Percentiles rank a stretch among this genome's conserved stretches.
Conservation (phyloP, 2,113 vertebrate species). For the Chinchilla lanigera region DNA sequence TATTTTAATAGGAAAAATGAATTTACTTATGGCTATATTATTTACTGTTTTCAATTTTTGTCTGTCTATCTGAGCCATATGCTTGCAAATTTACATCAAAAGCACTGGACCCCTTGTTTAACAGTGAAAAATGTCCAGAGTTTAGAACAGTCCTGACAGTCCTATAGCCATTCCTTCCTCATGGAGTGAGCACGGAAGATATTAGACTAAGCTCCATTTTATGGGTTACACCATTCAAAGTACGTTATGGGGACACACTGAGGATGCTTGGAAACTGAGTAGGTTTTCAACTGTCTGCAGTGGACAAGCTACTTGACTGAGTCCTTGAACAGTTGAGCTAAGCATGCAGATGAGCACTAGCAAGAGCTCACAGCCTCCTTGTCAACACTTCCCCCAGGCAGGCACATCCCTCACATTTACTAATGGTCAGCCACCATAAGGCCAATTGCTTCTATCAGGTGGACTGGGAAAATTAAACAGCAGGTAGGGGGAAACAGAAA, state of each 20-base stretch:
- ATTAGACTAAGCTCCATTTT: background rate
- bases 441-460: background rate
- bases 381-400: conserved; percentile 26
- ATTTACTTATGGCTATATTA: background rate
- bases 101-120: background rate
- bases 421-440: background rate
- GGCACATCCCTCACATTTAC: background rate
- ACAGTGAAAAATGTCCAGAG: background rate
- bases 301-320: conserved; percentile 41
- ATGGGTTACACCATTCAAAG: background rate
- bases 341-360: background rate
- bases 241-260: background rate
- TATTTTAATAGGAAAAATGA: conserved; percentile 58
- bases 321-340: conserved; percentile 48
- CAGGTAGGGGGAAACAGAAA: background rate
- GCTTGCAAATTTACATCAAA: conserved; percentile 22
- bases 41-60: background rate
- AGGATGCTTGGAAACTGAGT: background rate
- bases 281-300: background rate
- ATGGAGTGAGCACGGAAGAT: background rate
- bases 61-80: background rate
- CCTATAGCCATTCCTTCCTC: background rate
- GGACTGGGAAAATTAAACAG: background rate
- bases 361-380: background rate
- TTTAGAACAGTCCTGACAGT: background rate